Base-by-base conservation (phyloP, 2,797 vertebrate species). In the Aythya fuligula region DNA sequence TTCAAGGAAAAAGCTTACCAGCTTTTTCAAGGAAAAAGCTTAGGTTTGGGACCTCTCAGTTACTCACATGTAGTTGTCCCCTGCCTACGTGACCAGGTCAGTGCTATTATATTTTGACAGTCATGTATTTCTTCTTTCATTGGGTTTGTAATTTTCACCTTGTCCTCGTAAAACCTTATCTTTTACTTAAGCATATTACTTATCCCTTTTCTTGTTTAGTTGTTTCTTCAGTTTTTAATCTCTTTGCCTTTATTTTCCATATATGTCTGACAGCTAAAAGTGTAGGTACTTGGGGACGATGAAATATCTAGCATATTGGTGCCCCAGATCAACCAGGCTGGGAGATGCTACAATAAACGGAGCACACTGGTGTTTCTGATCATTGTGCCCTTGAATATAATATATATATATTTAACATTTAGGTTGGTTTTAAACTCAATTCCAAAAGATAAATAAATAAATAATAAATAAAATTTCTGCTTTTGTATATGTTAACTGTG, bases 1-100 rank as follows among this genome's bases (percentile, higher is more conserved):
- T 87, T 98, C 98, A 98, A 94, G 94, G 96, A 97, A 98, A 97
- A 98, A 84, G 87, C 97, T 98, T 97, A 96, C 96, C 96, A 98
- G 7, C 41, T 41, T 97, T 98, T 86, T 98, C 98, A 98, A 94
- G 94, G 96, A 97, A 98, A 97, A 98, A 84, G 87, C 97, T 98
- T 97, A 96, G 94, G 91, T 97, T 97, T 97, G 91, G 56, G 85
- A 95, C 86, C 95, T 95, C 91, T 96, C 71, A 84, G 84, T 91
- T 47, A 72, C 92, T 93, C 78, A 62, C 74, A 73, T 80, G 92
- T 21, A 91, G 83, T 74, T 90, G 60, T 36, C 47, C 92, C 69
- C 60, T 76, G 51, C 89, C 83, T 66, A 43, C 78, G 94, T 77
- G 72, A 53, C n/a, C 53, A 96, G 83, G 81, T 97, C 95, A 92